Evolutionary conservation across 2,888 invertebrate genomes (phyloP), one percentile per base, ranked within the genome.

Genomic region (Xanthorhoe spadicearia): DNA sequence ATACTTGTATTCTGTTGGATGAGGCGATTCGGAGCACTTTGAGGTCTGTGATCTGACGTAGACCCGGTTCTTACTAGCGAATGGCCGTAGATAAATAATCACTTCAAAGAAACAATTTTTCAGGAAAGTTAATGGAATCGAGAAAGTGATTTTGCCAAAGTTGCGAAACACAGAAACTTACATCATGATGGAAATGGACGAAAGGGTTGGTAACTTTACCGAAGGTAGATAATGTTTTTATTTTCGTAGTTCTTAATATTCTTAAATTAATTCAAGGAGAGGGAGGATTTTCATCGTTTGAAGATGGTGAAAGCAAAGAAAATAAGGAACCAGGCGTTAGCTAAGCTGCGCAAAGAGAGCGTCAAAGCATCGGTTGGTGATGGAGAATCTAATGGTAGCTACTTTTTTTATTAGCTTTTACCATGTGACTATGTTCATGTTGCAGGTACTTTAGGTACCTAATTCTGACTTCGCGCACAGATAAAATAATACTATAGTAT

Each of bases 281-380:
- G 93, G 58, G 93, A 93, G 77, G 93, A 93, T n/a, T 92, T 92
- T 65, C 92, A 92, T 72, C 85, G 93, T 15, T 74, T 93, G 68
- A 93, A 93, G 78, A 90, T 93, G 90, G 86, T 93, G 17, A 93
- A 93, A 76, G 90, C 92, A 0, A 90, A 93, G 79, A 93, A 93
- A 74, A 81, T 85, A 15, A 81, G 79, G 17, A 81, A 73, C 8
- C 83, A 83, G 72, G 74, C 79, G 18, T 64, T 82, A 59, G 75
- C 79, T 8, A 55, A 68, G 19, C 28, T 71, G 49, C 70, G 66
- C 18, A 71, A 72, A 2, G 70, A 74, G 13, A 70, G 57, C 7
- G 52, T 56, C 32, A 64, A 59, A 13, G 54, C 35, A 46, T 75
- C 68, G 61, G 63, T 69, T 10, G 77, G 77, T 50, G 70, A 63